Conservation (phyloP, 2,888 invertebrate genomes). For the Boloria selene region DNA sequence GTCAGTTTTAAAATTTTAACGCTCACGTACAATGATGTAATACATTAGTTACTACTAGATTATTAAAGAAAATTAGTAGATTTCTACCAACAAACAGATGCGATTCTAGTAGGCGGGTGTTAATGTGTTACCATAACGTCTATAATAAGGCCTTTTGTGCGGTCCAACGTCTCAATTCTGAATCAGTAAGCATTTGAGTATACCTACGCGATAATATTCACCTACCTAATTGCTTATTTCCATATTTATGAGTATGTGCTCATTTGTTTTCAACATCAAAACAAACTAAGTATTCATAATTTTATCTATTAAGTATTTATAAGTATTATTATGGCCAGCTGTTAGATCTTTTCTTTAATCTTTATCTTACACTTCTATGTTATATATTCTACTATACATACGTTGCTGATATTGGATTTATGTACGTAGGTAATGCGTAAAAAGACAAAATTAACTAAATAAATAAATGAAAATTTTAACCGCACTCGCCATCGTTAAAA, state of each 20-base stretch:
- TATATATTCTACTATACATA: too few species aligned
- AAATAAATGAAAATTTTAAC: too few species aligned
- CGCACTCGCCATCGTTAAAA: too few species aligned
- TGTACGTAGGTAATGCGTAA: too few species aligned
- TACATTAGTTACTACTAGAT: slow-evolving; percentile 6
- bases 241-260: slow-evolving; percentile 32
- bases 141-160: slow-evolving; percentile 28
- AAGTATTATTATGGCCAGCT: neutral
- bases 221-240: slow-evolving; percentile 35
- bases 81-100: slow-evolving; percentile 18
- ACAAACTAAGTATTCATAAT: slow-evolving; percentile 2
- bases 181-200: slow-evolving; percentile 28
- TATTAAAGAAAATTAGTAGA: slow-evolving; percentile 28
- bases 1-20: too few species aligned
- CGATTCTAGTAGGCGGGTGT: slow-evolving; percentile 33
- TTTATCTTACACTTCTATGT: neutral
- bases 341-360: neutral
- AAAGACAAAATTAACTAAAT: too few species aligned
- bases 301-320: neutral
- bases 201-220: slow-evolving; percentile 35
- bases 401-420: too few species aligned
- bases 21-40: too few species aligned
- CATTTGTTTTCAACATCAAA: slow-evolving; percentile 22
- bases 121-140: slow-evolving; percentile 31
- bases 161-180: slow-evolving; percentile 33